Base-by-base conservation (phyloP, 2,888 invertebrate species). In the Hypercompe scribonia region DNA sequence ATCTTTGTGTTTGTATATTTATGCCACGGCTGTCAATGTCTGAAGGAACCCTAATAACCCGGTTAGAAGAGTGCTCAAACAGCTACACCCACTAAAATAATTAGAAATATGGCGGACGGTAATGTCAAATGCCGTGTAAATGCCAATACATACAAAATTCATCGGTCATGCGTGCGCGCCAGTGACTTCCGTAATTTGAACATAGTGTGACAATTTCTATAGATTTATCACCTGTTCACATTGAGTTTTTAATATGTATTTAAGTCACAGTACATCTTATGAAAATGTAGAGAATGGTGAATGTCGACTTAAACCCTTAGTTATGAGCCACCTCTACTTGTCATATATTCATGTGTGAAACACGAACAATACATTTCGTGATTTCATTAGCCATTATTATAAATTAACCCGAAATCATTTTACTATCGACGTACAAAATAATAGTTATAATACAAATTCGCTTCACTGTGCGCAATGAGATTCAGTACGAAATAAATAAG, bases 111-210 rank as follows among this genome's bases (percentile, higher is more conserved):
- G 86, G 87, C 89, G 87, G 75, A 86, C 79, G 86, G 90, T 91
- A 95, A 95, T 95, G 95, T 95, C 95, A 95, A 94, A 93, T 93
- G 94, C 92, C 93, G 85, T 83, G 85, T 90, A 95, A 95, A 95
- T 95, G 95, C 92, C 95, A 94, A 85, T 86, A 78, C 82, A 78
- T 86, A 91, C n/a, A 92, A 92, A 92, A 91, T 89, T 89, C 89
- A 90, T 86, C 87, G 89, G 88, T 89, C 89, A 89, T 87, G 85
- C 85, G 83, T 81, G 81, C 81, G 84, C 72, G 73, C 78, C 71
- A 81, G 77, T 76, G 76, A 80, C 82, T 87, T 88, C 88, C 89
- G 84, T 76, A 79, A 77, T 72, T 74, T 70, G 28, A 68, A 73
- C 65, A 42, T n/a, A 63, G 66, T 75, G 71, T 65, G 69, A 72